Evolutionary conservation across 2,797 vertebrate genomes (phyloP).

Genomic region (Gobio occitaniae): DNA sequence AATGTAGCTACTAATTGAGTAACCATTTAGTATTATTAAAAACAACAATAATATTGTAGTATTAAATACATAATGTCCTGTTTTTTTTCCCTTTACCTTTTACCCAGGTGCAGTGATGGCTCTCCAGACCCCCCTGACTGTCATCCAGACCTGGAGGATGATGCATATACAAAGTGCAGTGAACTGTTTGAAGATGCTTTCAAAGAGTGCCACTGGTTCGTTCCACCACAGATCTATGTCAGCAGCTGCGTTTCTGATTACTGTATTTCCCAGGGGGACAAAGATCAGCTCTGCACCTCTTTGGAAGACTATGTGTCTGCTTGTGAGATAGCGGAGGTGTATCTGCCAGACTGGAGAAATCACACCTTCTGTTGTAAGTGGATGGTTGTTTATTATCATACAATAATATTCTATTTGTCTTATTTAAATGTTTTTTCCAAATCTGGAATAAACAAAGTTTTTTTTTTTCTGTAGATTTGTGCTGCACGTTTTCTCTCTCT

Average conservation of each 20-base stretch:
- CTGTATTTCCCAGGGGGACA: conserved; percentile 77
- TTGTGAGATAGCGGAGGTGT: conserved; percentile 77
- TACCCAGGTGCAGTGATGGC: conserved; percentile 67
- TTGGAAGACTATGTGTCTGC: conserved; percentile 80
- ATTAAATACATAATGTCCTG: not conserved
- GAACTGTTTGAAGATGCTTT: conserved; percentile 72
- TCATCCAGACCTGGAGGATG: conserved; percentile 57
- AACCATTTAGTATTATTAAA: not conserved
- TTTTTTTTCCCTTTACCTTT: not conserved
- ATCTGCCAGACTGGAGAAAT: conserved; percentile 77
- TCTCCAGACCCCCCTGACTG: conserved; percentile 71
- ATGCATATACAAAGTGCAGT: conserved; percentile 72
- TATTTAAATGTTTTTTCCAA: not conserved
- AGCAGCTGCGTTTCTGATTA: conserved; percentile 83
- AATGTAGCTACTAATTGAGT: not conserved
- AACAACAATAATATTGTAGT: not conserved
- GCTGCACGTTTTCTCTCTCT: too few relatives aligned
- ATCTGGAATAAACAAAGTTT: not conserved
- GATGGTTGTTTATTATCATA: not conserved
- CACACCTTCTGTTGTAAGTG: conserved; percentile 80
- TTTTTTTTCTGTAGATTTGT: not conserved
- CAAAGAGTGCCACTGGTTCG: conserved; percentile 75
- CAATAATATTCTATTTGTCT: not conserved
- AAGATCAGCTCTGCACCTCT: conserved; percentile 75
- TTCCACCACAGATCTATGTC: conserved; percentile 78